phyloP scores from a whole-genome alignment of 2,797 vertebrate species.

The Tadarida brasiliensis region DNA sequence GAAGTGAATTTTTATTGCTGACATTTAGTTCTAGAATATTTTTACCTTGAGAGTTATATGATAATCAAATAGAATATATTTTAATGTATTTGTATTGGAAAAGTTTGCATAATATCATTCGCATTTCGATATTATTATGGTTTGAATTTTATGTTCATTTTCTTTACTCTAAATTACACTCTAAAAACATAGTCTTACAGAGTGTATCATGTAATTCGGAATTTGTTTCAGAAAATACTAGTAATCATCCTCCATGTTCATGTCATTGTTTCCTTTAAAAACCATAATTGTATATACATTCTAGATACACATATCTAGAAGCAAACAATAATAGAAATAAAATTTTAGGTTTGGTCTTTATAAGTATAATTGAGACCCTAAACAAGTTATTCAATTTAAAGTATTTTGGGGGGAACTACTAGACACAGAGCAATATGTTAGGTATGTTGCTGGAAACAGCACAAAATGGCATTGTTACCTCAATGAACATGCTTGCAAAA shows the following conservation, averaged over 20 bases:
- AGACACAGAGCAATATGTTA: not conserved
- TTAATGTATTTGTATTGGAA: slow-evolving; percentile 18
- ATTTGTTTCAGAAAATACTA: not conserved
- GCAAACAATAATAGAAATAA: not conserved
- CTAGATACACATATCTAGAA: not conserved
- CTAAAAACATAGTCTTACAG: not conserved
- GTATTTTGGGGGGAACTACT: not conserved
- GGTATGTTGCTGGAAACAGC: not conserved
- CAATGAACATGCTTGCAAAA: not conserved
- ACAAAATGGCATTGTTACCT: not conserved
- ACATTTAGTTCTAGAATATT: not conserved
- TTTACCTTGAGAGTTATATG: slow-evolving; percentile 6
- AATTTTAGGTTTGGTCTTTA: not conserved
- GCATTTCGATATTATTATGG: not conserved
- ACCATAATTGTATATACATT: not conserved
- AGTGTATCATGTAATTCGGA: not conserved
- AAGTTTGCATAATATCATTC: not conserved
- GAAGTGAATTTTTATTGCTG: slow-evolving; percentile 41
- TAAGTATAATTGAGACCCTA: not conserved
- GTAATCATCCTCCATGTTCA: not conserved
- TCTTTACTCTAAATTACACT: not conserved
- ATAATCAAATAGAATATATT: not conserved
- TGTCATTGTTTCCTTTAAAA: slow-evolving; percentile 18
- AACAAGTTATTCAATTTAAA: not conserved
- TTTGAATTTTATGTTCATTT: slow-evolving; percentile 2